Base-by-base conservation (phyloP, 2,888 invertebrate species). In the Artemia sinica region DNA sequence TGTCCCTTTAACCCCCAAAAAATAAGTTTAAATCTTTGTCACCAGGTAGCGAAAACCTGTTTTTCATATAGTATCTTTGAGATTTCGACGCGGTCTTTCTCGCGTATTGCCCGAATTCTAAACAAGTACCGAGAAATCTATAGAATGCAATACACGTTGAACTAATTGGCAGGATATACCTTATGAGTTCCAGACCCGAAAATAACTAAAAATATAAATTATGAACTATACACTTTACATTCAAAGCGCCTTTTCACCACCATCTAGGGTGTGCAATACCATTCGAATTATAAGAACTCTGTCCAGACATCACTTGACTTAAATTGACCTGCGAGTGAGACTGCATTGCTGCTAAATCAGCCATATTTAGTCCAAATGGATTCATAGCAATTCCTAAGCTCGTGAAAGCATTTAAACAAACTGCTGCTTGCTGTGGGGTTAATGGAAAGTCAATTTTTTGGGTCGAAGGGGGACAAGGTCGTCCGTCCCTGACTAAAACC, bases 401-500 rank as follows among this genome's bases (percentile, higher is more conserved):
- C 8, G 63, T 58, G 10, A 58, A 58, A n/a, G 63, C 63, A 28
- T 58, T 58, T 9, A 58, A 10, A 28, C 63, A 58, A 18, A 28
- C 63, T 9, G 63, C 63, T 18, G 63, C 63, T 58, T 58, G 63
- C 28, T 58, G 63, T 28, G 63, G 63, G n/a, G 63, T 58, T 10
- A 58, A 2, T 1, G 63, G 63, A 28, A 58, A 58, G 10, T 58
- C 63, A 10, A 58, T n/a, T 28, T 58, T 58, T 28, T 58, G 63
- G 12, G 10, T 8, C 14, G 63, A 58, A n/a, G 63, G 10, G 8
- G 66, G 65, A 48, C 94, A 95, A 0, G 94, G 92, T 76, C 93
- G 90, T 0, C 95, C 96, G 75, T 96, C 95, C 70, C 92, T 84
- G 7, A 96, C 94, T 68, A 96, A 79, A 0, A 96, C 93, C 0